phyloP scores from a whole-genome alignment of 2,113 vertebrate species.

The Physeter macrocephalus region DNA sequence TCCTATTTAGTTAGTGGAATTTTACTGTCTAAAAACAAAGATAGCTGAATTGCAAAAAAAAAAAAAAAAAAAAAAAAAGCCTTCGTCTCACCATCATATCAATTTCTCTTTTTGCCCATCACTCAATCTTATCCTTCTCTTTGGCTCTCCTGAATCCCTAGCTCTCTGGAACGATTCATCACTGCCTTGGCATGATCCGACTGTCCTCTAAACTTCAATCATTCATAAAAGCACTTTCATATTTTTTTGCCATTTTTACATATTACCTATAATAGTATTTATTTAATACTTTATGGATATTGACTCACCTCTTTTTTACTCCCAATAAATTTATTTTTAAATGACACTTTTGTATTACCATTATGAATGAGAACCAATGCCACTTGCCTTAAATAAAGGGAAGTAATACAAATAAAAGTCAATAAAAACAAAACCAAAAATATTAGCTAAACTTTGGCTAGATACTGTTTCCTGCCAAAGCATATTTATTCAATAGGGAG shows the following conservation, averaged over 20 bases:
- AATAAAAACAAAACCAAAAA: slow-evolving; percentile 7
- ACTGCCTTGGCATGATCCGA: background rate
- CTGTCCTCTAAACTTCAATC: background rate
- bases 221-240: background rate
- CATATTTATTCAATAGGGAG: background rate
- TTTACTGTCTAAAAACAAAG: background rate
- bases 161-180: background rate
- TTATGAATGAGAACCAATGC: background rate
- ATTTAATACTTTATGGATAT: background rate
- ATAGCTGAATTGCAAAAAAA: background rate
- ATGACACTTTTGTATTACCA: background rate
- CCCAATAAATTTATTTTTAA: background rate
- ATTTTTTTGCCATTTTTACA: background rate
- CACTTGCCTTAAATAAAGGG: background rate
- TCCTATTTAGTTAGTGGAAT: background rate
- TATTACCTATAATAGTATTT: background rate
- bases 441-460: background rate
- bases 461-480: background rate
- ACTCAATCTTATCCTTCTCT: background rate
- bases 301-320: background rate
- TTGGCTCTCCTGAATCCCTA: background rate
- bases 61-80: background rate
- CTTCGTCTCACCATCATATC: background rate
- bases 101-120: background rate
- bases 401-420: background rate